phyloP scores from a whole-genome alignment of 2,888 invertebrate species.

The Physocephala rufipes region DNA sequence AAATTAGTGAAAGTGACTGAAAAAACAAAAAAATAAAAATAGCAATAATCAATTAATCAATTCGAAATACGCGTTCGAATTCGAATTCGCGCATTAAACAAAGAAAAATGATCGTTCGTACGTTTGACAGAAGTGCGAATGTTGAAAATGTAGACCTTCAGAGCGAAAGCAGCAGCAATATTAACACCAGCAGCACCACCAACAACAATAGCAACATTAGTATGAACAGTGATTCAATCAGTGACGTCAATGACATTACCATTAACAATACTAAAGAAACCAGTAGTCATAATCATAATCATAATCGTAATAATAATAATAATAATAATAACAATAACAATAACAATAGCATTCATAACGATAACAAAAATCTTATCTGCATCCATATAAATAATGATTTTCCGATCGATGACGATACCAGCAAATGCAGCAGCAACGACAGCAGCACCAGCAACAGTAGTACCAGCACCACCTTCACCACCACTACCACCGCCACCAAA shows the following conservation, averaged over 20 bases:
- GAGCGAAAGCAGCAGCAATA: slow-evolving; percentile 28
- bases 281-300: not conserved
- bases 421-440: not conserved
- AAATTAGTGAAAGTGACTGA: not conserved
- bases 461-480: not conserved
- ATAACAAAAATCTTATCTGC: not conserved
- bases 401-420: not conserved
- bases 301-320: not conserved
- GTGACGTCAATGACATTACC: not conserved
- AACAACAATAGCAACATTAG: slow-evolving; percentile 30
- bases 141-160: not conserved
- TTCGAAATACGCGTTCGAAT: too few relatives aligned
- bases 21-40: not conserved
- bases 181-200: slow-evolving; percentile 47
- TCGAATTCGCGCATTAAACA: not conserved
- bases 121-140: slow-evolving; percentile 8
- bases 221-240: not conserved
- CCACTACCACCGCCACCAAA: too few relatives aligned
- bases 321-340: not conserved
- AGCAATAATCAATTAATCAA: not conserved
- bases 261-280: not conserved
- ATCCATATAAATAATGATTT: not conserved
- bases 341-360: slow-evolving; percentile 5
- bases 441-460: not conserved
- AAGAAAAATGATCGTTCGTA: slow-evolving; percentile 2